Base-by-base conservation (phyloP, 1,140 invertebrate species). In the Bradynema listronoti region DNA sequence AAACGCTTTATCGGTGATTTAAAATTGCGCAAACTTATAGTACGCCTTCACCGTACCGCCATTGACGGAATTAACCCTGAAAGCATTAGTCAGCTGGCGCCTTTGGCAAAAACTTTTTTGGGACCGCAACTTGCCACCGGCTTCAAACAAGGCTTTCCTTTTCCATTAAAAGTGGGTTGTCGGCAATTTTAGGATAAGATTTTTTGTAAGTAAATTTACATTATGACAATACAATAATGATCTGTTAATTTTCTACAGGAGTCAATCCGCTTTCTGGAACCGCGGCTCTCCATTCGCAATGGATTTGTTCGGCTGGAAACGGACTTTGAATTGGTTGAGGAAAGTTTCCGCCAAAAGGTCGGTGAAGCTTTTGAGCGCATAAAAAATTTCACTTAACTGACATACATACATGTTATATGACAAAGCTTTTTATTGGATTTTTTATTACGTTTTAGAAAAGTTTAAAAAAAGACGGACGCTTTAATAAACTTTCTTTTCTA, bases 91-190 rank as follows among this genome's bases (percentile, higher is more conserved):
- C 71, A 78, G 45, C 57, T 76, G 24, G 72, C 73, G 3, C 73
- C 73, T 0, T 43, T 76, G 22, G 76, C 73, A 9, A 76, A 76
- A 50, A 76, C 75, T 7, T 78, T 76, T 54, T 58, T 76, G 30
- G 73, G 75, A 9, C 73, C 73, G 5, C 65, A 77, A 55, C 51
- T 76, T 27, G 58, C 63, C 22, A 49, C 49, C n/a, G 73, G 69
- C 11, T 45, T 76, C 5, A 77, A 76, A 61, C 70, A 78, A 36
- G 73, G 75, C 33, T 58, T 77, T 9, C 75, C 75, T 7, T 76
- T 65, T 53, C 73, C 73, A 7, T 34, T 75, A 6, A 72, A 68
- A 60, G 72, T 74, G 45, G 22, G 14, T n/a, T n/a, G n/a, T n/a
- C n/a, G n/a, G n/a, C n/a, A n/a, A n/a, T n/a, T n/a, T n/a, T n/a